A percentile compares a stretch with the other conserved stretches of the same genome.
Evolutionary conservation across 2,797 vertebrate species (phyloP).

Genomic region (Anas flavirostris): DNA sequence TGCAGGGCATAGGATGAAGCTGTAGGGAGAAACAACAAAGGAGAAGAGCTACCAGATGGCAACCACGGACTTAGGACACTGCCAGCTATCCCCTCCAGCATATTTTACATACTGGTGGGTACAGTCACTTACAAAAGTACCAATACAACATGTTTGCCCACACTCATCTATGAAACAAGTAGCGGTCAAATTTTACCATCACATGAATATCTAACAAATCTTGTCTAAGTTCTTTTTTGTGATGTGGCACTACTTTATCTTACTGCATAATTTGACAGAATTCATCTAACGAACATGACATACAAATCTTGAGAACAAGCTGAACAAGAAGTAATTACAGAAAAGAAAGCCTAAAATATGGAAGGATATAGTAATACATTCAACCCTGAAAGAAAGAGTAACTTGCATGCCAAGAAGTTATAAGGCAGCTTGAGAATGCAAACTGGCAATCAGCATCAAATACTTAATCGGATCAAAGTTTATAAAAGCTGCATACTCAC

Average conservation of each 20-base stretch:
- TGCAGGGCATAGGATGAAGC: constrained; percentile 14
- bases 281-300: constrained; percentile 18
- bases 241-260: neutral
- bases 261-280: neutral
- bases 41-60: constrained; percentile 18
- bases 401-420: constrained; percentile 29
- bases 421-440: constrained; percentile 40
- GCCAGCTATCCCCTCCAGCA: neutral
- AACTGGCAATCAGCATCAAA: constrained; percentile 32
- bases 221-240: constrained; percentile 9
- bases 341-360: constrained; percentile 24
- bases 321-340: constrained; percentile 28
- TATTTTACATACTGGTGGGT: neutral
- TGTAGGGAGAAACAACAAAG: neutral
- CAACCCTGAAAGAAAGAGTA: constrained; percentile 19
- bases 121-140: neutral
- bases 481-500: constrained; percentile 10
- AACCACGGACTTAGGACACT: neutral
- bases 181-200: neutral
- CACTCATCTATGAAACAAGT: constrained; percentile 53
- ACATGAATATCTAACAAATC: constrained; percentile 9
- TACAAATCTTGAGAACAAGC: constrained; percentile 29
- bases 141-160: constrained; percentile 30
- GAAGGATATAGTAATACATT: constrained; percentile 24
- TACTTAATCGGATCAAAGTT: constrained; percentile 1